These are phyloP conservation scores for Virgularia gustaviana DNA, from an alignment of 92 coral and sea anemone genomes.

Conservation along the genomic window DNA sequence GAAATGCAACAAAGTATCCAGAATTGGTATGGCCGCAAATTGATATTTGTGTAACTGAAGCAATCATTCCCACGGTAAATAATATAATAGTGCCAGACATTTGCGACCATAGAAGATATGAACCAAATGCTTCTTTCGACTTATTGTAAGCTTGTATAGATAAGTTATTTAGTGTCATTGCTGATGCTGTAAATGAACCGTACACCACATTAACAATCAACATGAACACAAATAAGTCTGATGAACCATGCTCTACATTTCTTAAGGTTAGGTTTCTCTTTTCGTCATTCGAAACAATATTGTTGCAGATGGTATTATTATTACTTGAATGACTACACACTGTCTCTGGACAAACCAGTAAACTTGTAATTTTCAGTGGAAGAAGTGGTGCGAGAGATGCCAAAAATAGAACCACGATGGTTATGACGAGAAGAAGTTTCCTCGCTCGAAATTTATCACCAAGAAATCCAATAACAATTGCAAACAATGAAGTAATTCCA, in stretches of 20 bases:
- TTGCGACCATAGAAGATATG: slow-evolving; percentile 1
- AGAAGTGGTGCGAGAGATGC: neutral
- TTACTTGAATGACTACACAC: too few relatives aligned
- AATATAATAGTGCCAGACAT: neutral
- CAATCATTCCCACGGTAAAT: neutral
- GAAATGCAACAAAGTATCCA: neutral
- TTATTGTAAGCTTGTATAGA: too few relatives aligned
- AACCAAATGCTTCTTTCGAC: neutral
- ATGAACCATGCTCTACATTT: too few relatives aligned
- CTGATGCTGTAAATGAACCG: too few relatives aligned
- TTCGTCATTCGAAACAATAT: too few relatives aligned
- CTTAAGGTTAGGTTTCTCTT: too few relatives aligned
- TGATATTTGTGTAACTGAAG: neutral
- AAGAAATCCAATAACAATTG: neutral
- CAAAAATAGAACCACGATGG: neutral
- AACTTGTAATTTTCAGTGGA: too few relatives aligned
- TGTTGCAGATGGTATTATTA: too few relatives aligned
- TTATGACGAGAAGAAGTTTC: neutral
- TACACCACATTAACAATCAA: too few relatives aligned
- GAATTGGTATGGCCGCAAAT: neutral
- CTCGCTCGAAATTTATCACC: slow-evolving; percentile 18
- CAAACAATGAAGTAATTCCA: neutral
- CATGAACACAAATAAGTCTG: too few relatives aligned
- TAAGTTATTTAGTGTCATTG: too few relatives aligned
- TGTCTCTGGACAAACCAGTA: too few relatives aligned